Base-by-base conservation (phyloP, 2,888 invertebrate genomes). In the Omphaloscelis lunosa region DNA sequence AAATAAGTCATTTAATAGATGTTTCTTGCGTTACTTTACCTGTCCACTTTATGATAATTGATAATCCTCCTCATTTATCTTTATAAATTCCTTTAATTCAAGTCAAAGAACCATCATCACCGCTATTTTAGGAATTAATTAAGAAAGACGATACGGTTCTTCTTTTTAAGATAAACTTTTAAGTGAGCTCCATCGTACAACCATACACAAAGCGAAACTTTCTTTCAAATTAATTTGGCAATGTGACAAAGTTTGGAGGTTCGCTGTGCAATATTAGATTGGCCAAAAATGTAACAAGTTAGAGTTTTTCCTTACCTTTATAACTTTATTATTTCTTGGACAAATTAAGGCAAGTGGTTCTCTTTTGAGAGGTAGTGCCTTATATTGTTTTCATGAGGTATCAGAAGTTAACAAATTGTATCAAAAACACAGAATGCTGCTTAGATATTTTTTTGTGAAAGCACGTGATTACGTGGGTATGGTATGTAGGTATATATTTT, bases 141-240 rank as follows among this genome's bases (percentile, higher is more conserved):
- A 20, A 11, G 3, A 27, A 41, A 20, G 11, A 7, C 7, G 5
- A 9, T 65, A 27, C 41, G 6, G n/a, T 29, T 27, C 27, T 7
- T 48, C 20, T 66, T 66, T 45, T 66, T 27, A 12, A 12, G 20
- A 48, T 29, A 20, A 20, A 45, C 12, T 48, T 66, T 27, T 20
- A 45, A 7, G 27, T 20, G 29, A 48, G 45, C 8, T 23, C 20
- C 41, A 27, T 45, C 11, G 45, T 45, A 27, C 27, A 58, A 58
- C 27, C 7, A 27, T 58, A 15, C 3, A 56, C 11, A 66, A 65
- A 27, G 27, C 41, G 11, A 12, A 66, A 27, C 20, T 45, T 45
- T 12, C 20, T 48, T 5, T 48, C 41, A 66, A 45, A 45, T 66
- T 66, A 48, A 66, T 66, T 66, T 48, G 45, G 45, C 23, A 66